Conservation (phyloP, 1,140 invertebrate genomes). For the Panulirus ornatus region DNA sequence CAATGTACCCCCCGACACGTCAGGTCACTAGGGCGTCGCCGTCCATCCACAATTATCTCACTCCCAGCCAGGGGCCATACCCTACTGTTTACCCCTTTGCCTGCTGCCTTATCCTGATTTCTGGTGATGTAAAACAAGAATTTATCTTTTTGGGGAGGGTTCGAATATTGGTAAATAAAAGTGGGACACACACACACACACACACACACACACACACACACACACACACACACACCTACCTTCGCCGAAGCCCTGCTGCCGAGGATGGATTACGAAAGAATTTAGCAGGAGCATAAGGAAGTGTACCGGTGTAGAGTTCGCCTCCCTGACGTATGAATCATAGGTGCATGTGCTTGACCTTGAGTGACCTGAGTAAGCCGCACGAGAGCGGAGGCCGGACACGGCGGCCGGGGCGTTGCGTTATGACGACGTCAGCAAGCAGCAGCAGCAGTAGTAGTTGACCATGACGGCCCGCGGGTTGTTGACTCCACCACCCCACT, state of each 20-base stretch:
- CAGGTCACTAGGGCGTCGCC: too few species aligned
- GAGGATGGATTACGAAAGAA: too few species aligned
- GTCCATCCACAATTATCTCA: too few species aligned
- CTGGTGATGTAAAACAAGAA: too few species aligned
- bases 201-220: background rate
- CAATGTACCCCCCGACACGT: too few species aligned
- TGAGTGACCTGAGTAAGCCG: slow-evolving; percentile 1
- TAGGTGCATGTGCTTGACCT: slow-evolving; percentile 8
- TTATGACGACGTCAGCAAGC: slow-evolving; percentile 28
- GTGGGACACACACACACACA: background rate
- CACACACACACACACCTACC: slow-evolving; percentile 6
- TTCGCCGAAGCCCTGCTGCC: too few species aligned
- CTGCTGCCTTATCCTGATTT: too few species aligned
- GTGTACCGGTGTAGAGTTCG: too few species aligned
- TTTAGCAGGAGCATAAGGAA: too few species aligned
- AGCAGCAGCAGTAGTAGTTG: slow-evolving; percentile 10
- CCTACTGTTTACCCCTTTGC: too few species aligned
- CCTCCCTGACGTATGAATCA: too few species aligned
- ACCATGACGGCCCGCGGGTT: slow-evolving; percentile 25
- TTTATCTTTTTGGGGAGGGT: slow-evolving; percentile 1
- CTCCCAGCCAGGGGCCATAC: too few species aligned
- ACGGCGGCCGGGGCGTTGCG: background rate
- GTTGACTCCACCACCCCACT: slow-evolving; percentile 8
- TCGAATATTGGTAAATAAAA: background rate
- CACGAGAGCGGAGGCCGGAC: background rate